Percentiles rank a stretch among this genome's conserved stretches.
phyloP scores from a whole-genome alignment of 2,113 vertebrate species.

The Syngnathoides biaculeatus region DNA sequence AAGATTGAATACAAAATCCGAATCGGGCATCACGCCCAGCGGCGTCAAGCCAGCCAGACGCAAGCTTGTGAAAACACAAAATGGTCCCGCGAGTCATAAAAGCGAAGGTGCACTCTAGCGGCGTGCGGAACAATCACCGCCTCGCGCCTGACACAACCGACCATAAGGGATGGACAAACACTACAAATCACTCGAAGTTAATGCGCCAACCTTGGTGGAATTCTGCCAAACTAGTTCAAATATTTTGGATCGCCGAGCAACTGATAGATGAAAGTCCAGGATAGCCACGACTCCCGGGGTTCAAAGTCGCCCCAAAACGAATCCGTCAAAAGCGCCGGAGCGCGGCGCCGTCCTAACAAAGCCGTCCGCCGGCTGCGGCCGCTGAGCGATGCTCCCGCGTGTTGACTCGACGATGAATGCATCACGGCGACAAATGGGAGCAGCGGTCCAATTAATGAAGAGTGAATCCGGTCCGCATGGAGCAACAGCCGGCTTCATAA shows the following conservation, averaged over 20 bases:
- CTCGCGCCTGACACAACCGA: background rate
- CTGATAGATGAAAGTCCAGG: background rate
- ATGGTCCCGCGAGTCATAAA: no score
- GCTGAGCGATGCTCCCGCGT: constrained; percentile 37
- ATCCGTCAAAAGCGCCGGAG: background rate
- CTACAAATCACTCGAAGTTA: background rate
- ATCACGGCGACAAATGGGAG: constrained; percentile 42
- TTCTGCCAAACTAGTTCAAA: background rate
- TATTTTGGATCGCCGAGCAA: background rate
- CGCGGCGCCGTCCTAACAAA: constrained; percentile 1
- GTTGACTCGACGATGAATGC: constrained; percentile 35
- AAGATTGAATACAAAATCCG: no score
- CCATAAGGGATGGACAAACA: background rate
- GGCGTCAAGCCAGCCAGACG: no score
- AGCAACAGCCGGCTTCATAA: constrained; percentile 24
- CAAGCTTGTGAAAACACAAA: no score
- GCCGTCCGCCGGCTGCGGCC: constrained; percentile 11
- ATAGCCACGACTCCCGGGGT: background rate
- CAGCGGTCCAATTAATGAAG: constrained; percentile 33
- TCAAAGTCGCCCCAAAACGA: background rate
- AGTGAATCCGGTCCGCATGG: constrained; percentile 37
- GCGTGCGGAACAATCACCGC: no score
- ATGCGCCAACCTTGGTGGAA: background rate
- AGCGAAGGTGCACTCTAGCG: no score
- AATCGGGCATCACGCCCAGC: no score